Evolutionary conservation across 1,140 invertebrate genomes (phyloP).

Genomic region (Trichonephila clavata): DNA sequence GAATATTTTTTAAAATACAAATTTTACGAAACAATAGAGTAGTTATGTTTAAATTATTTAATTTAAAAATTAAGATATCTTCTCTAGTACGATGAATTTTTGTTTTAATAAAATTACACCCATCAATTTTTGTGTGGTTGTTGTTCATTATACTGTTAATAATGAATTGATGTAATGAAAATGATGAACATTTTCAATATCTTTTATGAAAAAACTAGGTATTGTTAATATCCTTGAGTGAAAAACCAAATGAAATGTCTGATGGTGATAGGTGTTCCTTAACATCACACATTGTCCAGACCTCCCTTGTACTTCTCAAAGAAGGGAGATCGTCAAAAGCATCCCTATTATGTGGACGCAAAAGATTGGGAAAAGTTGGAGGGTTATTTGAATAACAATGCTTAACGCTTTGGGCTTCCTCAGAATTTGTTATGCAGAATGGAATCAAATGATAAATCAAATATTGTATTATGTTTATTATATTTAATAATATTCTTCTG

Average conservation of each 20-base stretch:
- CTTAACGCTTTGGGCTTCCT: neutral
- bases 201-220: neutral
- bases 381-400: conserved; percentile 30
- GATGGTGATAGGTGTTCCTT: neutral
- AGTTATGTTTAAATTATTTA: neutral
- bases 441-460: neutral
- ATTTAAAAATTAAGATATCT: neutral
- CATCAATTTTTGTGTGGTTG: neutral
- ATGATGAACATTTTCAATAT: neutral
- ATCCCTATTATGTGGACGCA: neutral
- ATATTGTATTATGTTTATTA: neutral
- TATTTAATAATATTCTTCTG: neutral
- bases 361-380: conserved; percentile 30
- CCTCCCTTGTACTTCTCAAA: neutral
- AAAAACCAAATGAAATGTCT: neutral
- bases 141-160: neutral
- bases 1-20: too few species aligned
- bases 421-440: neutral
- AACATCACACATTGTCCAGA: neutral
- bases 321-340: conserved; percentile 22
- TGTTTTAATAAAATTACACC: neutral
- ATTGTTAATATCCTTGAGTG: neutral
- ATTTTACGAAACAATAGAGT: too few species aligned
- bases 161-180: neutral
- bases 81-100: neutral